Conservation (phyloP, 2,113 vertebrate genomes). For the Zosterops hypoxanthus region DNA sequence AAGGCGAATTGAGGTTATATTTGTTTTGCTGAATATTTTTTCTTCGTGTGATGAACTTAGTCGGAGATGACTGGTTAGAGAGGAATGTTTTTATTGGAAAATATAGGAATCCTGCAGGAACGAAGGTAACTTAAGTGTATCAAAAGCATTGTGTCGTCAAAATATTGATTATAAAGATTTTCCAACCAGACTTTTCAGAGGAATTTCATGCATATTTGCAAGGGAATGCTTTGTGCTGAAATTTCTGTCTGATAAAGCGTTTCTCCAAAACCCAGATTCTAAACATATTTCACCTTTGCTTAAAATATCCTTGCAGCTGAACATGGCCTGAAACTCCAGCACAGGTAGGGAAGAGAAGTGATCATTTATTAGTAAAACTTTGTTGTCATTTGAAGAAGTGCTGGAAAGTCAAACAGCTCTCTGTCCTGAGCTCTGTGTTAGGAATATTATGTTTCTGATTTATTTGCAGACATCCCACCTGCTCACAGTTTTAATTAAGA, state of each 20-base stretch:
- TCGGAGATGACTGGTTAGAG: neutral
- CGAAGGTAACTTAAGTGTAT: neutral
- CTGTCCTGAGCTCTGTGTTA: neutral
- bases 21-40: slow-evolving; percentile 25
- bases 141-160: neutral
- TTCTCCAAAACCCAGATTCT: neutral
- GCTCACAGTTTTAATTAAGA: neutral
- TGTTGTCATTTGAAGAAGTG: neutral
- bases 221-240: neutral
- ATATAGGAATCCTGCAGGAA: neutral
- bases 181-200: neutral
- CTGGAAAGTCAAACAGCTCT: neutral
- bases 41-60: neutral
- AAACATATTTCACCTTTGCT: slow-evolving; percentile 3
- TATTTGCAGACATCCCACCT: neutral
- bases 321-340: neutral
- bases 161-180: neutral
- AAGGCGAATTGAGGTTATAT: neutral
- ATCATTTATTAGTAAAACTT: neutral
- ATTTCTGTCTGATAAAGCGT: neutral
- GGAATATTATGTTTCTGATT: neutral
- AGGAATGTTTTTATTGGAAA: slow-evolving; percentile 34
- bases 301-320: neutral
- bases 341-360: neutral
- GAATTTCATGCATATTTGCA: neutral